Percentiles rank a stretch among this genome's conserved stretches.
These are phyloP conservation scores for Siniperca obscura DNA, from an alignment of 2,797 vertebrate genomes.

Conservation along the genomic window DNA sequence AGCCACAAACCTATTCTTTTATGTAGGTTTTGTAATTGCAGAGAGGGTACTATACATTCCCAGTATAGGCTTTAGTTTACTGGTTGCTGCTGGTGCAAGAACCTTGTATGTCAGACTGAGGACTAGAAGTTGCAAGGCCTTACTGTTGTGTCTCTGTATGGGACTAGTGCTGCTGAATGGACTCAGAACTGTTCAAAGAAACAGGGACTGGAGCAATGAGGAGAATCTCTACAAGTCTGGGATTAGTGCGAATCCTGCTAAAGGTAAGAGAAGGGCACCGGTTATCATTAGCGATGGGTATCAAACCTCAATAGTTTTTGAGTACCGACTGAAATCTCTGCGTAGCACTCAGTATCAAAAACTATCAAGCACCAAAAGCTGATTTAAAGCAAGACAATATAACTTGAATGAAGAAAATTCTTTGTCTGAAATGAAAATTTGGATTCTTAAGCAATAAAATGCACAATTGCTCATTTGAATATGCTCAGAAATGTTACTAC, in stretches of 20 bases:
- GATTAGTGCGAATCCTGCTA: conserved; percentile 97
- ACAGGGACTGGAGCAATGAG: conserved; percentile 97
- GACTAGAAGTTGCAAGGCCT: conserved; percentile 88
- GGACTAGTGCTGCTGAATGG: conserved; percentile 94
- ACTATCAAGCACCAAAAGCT: background rate
- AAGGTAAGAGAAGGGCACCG: conserved; percentile 86
- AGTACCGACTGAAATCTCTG: background rate
- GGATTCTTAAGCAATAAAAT: background rate
- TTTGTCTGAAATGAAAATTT: background rate
- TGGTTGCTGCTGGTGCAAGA: conserved; percentile 92
- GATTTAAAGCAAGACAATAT: background rate
- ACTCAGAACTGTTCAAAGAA: conserved; percentile 93
- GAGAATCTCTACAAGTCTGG: conserved; percentile 99
- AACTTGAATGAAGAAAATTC: background rate
- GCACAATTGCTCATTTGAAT: background rate
- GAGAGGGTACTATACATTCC: conserved; percentile 99
- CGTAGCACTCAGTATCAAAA: background rate
- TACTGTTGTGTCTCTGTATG: conserved; percentile 88
- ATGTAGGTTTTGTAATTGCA: conserved; percentile 98
- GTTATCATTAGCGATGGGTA: background rate
- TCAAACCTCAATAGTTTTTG: background rate
- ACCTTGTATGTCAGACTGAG: conserved; percentile 90
- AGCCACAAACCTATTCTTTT: conserved; percentile 98
- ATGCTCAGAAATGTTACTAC: background rate
- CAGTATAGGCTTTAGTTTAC: conserved; percentile 97